These are phyloP conservation scores for Stictonetta naevosa DNA, from an alignment of 2,113 vertebrate species.

Conservation along the genomic window DNA sequence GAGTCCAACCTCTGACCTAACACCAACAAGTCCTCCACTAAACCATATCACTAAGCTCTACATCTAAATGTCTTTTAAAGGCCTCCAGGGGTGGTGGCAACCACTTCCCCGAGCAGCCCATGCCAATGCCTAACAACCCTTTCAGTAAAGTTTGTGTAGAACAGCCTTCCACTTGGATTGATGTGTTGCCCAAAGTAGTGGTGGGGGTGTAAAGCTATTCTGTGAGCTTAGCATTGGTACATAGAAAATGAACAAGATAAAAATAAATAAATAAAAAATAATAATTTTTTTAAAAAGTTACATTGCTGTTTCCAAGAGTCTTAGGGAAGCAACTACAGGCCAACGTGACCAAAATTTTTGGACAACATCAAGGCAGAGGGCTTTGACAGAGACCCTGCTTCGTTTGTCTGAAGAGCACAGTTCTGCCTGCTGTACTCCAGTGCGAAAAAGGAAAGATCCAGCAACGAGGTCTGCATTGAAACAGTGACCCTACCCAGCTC, in stretches of 20 bases:
- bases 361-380: rapidly evolving
- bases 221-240: neutral
- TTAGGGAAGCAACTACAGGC: neutral
- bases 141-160: rapidly evolving
- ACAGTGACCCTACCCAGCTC: neutral
- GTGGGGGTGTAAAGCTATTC: rapidly evolving
- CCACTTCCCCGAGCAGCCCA: too few species aligned
- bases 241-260: neutral
- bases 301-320: neutral
- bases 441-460: neutral
- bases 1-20: too few species aligned
- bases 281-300: too few species aligned
- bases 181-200: rapidly evolving
- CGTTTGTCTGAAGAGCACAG: neutral
- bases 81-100: too few species aligned
- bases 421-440: neutral
- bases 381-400: neutral
- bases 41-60: too few species aligned
- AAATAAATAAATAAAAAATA: too few species aligned
- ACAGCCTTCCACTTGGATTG: rapidly evolving
- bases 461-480: neutral
- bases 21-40: too few species aligned
- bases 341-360: neutral
- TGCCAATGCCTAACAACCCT: too few species aligned
- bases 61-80: too few species aligned